Conservation (phyloP, 2,797 vertebrate genomes). For the Squalus acanthias region DNA sequence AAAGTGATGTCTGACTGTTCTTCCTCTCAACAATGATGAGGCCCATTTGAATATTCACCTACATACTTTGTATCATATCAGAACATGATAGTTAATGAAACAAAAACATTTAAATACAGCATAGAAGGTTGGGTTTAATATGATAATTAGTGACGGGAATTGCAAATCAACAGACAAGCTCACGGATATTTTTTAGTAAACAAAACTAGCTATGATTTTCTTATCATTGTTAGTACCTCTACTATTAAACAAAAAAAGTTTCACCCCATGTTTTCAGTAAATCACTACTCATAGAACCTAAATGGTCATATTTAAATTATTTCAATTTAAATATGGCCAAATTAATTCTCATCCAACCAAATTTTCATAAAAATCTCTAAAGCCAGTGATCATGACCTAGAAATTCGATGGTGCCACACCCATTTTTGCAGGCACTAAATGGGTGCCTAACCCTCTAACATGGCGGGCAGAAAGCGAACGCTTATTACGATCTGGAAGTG, state of each 20-base stretch:
- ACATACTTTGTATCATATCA: background rate
- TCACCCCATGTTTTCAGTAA: background rate
- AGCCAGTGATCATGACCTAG: no score
- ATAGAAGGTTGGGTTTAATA: background rate
- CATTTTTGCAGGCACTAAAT: background rate
- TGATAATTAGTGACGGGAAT: background rate
- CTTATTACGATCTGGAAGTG: background rate
- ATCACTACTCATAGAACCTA: background rate
- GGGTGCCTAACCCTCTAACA: background rate
- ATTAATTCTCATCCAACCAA: background rate
- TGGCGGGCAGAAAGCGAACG: background rate
- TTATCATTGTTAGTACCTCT: background rate
- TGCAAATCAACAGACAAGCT: background rate
- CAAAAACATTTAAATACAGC: background rate
- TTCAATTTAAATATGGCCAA: background rate
- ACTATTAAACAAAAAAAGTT: background rate
- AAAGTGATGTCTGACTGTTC: background rate
- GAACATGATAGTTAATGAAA: background rate
- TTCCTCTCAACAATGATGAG: background rate
- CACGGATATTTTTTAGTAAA: background rate
- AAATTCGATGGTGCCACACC: background rate
- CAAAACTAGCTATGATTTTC: background rate
- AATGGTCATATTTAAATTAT: background rate
- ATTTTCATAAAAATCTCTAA: background rate
- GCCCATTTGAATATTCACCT: background rate